Conservation (phyloP, 2,113 vertebrate species). For the Melospiza georgiana region DNA sequence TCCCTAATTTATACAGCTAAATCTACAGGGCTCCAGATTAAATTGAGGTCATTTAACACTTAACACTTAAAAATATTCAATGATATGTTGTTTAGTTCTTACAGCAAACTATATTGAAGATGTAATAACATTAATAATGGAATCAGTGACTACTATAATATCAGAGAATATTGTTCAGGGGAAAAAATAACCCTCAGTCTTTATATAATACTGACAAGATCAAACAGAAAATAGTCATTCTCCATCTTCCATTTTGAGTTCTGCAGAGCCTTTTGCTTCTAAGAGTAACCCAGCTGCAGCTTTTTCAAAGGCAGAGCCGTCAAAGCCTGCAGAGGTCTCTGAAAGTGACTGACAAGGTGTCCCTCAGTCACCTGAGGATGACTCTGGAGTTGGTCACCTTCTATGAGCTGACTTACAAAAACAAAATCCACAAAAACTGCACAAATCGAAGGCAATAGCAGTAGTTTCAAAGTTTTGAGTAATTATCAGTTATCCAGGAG, state of each 20-base stretch:
- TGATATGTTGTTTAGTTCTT: not conserved
- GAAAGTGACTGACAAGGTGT: accelerated
- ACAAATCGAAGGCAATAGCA: not conserved
- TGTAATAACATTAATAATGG: not conserved
- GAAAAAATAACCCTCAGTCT: not conserved
- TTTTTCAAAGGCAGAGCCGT: not conserved
- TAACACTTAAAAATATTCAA: not conserved
- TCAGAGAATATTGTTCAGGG: not conserved
- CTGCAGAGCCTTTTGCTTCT: not conserved
- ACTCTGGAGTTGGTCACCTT: not conserved
- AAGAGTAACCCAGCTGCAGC: not conserved
- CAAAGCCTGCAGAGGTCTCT: not conserved
- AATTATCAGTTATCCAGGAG: not conserved
- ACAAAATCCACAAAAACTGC: not conserved
- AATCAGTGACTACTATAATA: not conserved
- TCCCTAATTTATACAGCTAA: not conserved
- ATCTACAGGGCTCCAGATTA: not conserved
- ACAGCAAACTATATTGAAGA: not conserved
- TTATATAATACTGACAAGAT: not conserved
- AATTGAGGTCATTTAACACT: not conserved
- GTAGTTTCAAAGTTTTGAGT: not conserved
- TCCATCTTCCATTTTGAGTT: not conserved
- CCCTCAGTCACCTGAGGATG: not conserved
- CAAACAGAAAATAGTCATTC: not conserved
- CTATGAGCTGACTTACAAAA: not conserved